Percentiles rank a stretch among this genome's conserved stretches.
Evolutionary conservation across 2,113 vertebrate species (phyloP).

Genomic region (Neolamprologus sp.): DNA sequence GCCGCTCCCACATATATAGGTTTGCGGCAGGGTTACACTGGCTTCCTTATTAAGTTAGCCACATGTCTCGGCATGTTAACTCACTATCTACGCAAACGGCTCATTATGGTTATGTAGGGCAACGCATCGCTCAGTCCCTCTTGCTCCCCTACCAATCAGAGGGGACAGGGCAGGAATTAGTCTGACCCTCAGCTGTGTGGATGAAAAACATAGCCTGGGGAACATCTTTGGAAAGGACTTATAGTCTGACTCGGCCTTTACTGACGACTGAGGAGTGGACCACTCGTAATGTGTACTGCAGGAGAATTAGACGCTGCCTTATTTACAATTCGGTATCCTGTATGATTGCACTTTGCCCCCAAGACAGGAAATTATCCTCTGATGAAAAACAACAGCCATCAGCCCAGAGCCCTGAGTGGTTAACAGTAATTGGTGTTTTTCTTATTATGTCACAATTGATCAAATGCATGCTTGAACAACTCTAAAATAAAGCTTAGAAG

Average conservation of each 20-base stretch:
- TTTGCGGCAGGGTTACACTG: background rate
- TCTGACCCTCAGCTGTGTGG: slow-evolving; percentile 27
- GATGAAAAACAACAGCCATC: background rate
- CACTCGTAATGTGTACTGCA: background rate
- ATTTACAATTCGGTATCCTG: background rate
- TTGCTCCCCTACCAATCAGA: slow-evolving; percentile 3
- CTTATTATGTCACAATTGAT: background rate
- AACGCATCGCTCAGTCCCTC: slow-evolving; percentile 6
- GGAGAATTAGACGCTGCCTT: background rate
- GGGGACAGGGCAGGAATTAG: slow-evolving; percentile 35
- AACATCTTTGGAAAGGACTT: slow-evolving; percentile 21
- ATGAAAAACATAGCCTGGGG: slow-evolving; percentile 38
- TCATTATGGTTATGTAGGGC: slow-evolving; percentile 66
- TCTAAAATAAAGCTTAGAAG: background rate
- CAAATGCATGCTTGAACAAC: background rate
- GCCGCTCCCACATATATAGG: background rate
- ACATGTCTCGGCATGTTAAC: slow-evolving; percentile 40
- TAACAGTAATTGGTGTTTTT: slow-evolving; percentile 24
- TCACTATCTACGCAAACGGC: background rate
- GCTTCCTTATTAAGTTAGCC: slow-evolving; percentile 13
- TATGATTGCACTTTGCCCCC: background rate
- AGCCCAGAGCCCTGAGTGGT: background rate
- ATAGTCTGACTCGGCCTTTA: background rate
- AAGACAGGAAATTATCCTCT: background rate
- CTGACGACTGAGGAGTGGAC: slow-evolving; percentile 16